A percentile compares a stretch with the other conserved stretches of the same genome.
Conservation (phyloP, 2,797 vertebrate genomes). For the Spinibarbus caldwelli region DNA sequence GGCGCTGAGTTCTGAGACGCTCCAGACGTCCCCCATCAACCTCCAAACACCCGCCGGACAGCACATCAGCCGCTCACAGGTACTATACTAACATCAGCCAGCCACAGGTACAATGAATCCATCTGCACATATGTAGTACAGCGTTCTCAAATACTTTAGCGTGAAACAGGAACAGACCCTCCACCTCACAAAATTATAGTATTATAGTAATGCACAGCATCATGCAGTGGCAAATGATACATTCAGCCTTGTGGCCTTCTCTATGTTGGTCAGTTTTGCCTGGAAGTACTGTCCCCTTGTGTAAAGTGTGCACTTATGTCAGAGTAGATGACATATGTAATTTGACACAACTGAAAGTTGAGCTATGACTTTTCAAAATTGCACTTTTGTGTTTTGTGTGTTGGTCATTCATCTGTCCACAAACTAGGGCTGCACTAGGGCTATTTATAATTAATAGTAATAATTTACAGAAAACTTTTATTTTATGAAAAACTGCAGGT, state of each 20-base stretch:
- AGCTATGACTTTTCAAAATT: neutral
- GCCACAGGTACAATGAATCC: conserved; percentile 13
- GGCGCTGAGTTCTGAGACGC: conserved; percentile 73
- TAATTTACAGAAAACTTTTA: no score
- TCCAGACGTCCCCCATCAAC: conserved; percentile 81
- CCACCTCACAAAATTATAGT: conserved; percentile 45
- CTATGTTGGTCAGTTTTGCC: neutral
- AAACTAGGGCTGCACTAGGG: neutral
- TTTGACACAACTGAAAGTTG: neutral
- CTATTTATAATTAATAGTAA: no score
- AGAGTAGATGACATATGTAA: neutral
- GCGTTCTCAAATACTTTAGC: neutral
- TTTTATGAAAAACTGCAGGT: neutral
- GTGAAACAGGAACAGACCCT: conserved; percentile 49
- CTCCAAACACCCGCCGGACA: conserved; percentile 75
- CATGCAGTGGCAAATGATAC: conserved; percentile 24
- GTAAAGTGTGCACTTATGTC: neutral
- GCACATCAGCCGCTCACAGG: conserved; percentile 73
- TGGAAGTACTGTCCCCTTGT: neutral
- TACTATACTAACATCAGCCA: conserved; percentile 56
- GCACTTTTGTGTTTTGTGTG: neutral
- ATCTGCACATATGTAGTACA: neutral
- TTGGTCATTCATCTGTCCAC: neutral
- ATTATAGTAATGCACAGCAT: conserved; percentile 56
- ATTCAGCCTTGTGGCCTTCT: neutral